Evolutionary conservation across 2,888 invertebrate genomes (phyloP), one percentile per base, ranked within the genome.

Genomic region (Trichogramma dendrolimi): DNA sequence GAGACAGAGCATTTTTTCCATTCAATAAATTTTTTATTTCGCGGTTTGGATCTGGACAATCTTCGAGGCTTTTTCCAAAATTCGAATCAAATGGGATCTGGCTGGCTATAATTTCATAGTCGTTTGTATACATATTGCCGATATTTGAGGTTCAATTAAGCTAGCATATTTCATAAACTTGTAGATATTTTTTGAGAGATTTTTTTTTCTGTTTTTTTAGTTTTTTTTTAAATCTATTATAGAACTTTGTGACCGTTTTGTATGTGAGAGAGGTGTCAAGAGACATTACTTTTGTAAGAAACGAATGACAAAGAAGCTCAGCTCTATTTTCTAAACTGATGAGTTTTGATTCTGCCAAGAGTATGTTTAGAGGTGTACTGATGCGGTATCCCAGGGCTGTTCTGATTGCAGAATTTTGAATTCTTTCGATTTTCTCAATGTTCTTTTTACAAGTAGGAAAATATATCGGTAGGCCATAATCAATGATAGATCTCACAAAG

Each of bases 161-260:
- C 14, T 14, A 14, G 14, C 14, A 14, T 14, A 14, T 14, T 14
- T 14, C 14, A 14, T 14, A 14, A 14, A 14, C 2, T 14, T 14
- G 14, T 14, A 14, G 14, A 14, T 14, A 14, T 14, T 14, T 14
- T 41, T 5, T n/a, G 11, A n/a, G 4, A 52, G 41, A n/a, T 27
- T 7, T 41, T 52, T 41, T 39, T 52, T n/a, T n/a, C 7, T 38
- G 41, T 41, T 8, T 6, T 41, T n/a, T 40, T 52, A n/a, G 40
- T 52, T 52, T 52, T 40, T 27, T 52, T 52, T 41, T 54, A 27
- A 54, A 43, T 27, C 4, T 54, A 7, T 54, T 54, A 43, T 54
- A 54, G n/a, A 41, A 41, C 5, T n/a, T 4, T 11, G 1, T 40
- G 7, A 40, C 48, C 14, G 40, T 41, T 41, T 39, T 41, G n/a